These are phyloP conservation scores for Sceloporus tristichus DNA, from an alignment of 2,113 vertebrate species.

Conservation along the genomic window DNA sequence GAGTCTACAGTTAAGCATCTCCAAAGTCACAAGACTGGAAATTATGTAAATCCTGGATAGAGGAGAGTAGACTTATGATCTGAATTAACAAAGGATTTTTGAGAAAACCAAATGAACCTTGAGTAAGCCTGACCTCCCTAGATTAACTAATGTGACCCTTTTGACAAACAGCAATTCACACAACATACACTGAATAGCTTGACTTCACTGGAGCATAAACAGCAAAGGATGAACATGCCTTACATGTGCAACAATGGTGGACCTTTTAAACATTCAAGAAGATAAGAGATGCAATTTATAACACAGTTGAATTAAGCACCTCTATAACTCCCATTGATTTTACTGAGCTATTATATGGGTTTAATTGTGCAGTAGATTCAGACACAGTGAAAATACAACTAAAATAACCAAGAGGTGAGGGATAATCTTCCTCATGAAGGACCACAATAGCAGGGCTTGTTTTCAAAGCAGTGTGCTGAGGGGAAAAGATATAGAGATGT, in stretches of 20 bases:
- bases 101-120: constrained; percentile 26
- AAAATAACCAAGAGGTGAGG: neutral
- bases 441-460: neutral
- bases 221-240: neutral
- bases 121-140: neutral
- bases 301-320: neutral
- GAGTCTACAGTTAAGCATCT: constrained; percentile 17
- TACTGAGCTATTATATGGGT: neutral
- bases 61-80: constrained; percentile 22
- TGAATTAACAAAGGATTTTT: constrained; percentile 42
- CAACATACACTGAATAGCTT: constrained; percentile 39
- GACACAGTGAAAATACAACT: neutral
- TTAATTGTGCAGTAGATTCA: neutral
- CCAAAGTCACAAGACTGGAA: constrained; percentile 28
- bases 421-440: neutral
- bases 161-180: constrained; percentile 27
- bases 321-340: neutral
- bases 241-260: neutral
- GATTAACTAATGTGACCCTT: constrained; percentile 5
- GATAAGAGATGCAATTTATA: neutral
- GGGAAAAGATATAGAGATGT: neutral
- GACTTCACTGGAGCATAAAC: constrained; percentile 14
- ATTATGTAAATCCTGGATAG: constrained; percentile 38
- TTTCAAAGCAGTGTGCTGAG: neutral
- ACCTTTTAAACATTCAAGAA: neutral